Evolutionary conservation across 37 sponge, comb jelly and placozoan species (phyloP).

Genomic region (Chondrilla cf. caribensis): DNA sequence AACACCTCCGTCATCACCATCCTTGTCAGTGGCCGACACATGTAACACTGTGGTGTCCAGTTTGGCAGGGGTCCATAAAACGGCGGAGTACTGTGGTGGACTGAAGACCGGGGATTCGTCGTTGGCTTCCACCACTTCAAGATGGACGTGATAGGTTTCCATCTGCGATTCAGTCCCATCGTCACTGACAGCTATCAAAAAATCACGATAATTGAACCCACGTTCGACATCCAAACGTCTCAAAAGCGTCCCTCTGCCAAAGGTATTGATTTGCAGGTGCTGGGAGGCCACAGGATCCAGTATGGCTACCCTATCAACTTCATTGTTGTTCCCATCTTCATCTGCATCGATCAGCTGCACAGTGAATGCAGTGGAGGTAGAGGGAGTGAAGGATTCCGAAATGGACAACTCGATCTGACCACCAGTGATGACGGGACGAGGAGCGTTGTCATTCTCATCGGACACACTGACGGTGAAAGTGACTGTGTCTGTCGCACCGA

Average conservation of each 20-base stretch:
- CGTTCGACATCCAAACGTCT: neutral
- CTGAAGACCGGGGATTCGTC: constrained; percentile 20
- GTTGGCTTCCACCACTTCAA: neutral
- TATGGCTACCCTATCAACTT: neutral
- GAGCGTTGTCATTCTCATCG: constrained; percentile 60
- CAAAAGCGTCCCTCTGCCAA: neutral
- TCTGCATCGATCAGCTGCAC: neutral
- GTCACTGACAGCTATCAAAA: neutral
- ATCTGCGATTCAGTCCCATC: neutral
- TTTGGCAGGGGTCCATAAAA: neutral
- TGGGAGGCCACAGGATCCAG: neutral
- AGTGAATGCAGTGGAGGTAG: too few species aligned
- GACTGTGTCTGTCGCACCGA: constrained; percentile 22
- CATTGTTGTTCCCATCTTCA: neutral
- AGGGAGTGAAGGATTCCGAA: neutral
- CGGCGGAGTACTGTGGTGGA: neutral
- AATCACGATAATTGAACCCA: neutral
- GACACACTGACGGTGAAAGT: constrained; percentile 40
- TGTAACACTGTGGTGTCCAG: neutral
- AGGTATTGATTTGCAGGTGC: neutral
- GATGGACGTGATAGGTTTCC: neutral
- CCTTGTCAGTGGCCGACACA: constrained; percentile 63
- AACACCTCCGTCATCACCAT: constrained; percentile 40
- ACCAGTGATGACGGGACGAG: constrained; percentile 9
- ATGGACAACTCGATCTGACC: neutral